Evolutionary conservation across 2,797 vertebrate species (phyloP).

Genomic region (Neomorphus geoffroyi): DNA sequence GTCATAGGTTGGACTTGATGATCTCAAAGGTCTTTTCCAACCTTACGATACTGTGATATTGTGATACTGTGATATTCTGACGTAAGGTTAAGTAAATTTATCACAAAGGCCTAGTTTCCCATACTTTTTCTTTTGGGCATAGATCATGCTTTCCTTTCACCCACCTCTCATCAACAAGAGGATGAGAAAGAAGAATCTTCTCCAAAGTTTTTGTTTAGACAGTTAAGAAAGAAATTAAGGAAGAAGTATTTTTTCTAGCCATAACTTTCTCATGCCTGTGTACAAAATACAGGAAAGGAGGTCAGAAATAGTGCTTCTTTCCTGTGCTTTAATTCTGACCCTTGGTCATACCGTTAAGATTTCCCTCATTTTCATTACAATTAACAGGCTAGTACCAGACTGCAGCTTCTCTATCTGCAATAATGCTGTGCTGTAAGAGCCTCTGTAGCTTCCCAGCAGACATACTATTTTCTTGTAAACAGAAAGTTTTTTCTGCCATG

Average conservation of each 20-base stretch:
- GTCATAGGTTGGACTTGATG: too few relatives aligned
- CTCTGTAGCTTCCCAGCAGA: not conserved
- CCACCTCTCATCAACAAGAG: not conserved
- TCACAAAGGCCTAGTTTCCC: not conserved
- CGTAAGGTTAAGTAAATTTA: not conserved
- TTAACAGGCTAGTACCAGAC: not conserved
- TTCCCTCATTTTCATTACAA: not conserved
- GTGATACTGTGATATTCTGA: too few relatives aligned
- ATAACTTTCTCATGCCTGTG: not conserved
- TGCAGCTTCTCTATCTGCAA: not conserved
- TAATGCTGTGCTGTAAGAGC: not conserved
- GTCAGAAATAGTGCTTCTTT: not conserved
- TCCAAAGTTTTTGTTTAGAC: not conserved
- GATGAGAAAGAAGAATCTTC: not conserved
- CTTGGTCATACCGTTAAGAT: not conserved
- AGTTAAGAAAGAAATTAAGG: not conserved
- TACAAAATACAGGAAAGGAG: not conserved
- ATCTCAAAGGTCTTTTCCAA: too few relatives aligned
- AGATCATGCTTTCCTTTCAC: not conserved
- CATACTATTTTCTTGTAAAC: not conserved
- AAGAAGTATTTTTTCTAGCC: not conserved
- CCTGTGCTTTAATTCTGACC: not conserved
- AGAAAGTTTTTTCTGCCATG: not conserved
- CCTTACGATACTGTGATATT: too few relatives aligned
- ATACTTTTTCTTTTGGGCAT: not conserved